Evolutionary conservation across 2,888 invertebrate species (phyloP), one percentile per base, ranked within the genome.

Genomic region (Galerucella nymphaeae): DNA sequence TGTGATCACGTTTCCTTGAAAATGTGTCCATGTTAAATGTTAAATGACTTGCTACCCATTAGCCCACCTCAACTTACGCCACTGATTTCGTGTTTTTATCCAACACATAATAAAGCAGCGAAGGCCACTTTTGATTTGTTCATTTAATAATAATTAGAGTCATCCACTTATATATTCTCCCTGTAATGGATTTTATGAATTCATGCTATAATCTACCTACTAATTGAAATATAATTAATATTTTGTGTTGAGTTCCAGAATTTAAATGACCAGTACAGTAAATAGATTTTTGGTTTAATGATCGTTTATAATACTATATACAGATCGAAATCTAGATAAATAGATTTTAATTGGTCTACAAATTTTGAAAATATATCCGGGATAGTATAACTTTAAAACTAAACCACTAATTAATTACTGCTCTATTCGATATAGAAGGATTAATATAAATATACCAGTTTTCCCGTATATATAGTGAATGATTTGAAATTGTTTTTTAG

Each of bases 161-260:
- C 71, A 69, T 75, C 68, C 67, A 71, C 70, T 71, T 16, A n/a
- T 48, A 68, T 66, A 76, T 74, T 55, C 62, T 61, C 16, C 62
- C 71, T 66, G 61, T 68, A 75, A 73, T 73, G 73, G 72, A 66
- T 70, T 73, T 71, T 74, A 71, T 75, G 62, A 73, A 70, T 71
- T 69, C 64, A 71, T 69, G 70, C 53, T 68, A 73, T 73, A 66
- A 70, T 71, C 73, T 69, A 64, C 70, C 62, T 57, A 55, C 69
- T 73, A 76, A 76, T 76, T 76, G 73, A 72, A 73, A 72, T 72
- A 73, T 76, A 76, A 76, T 76, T 76, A 75, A 76, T 75, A 75
- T 71, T 70, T 73, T 66, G 70, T 71, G 64, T 20, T 67, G 70
- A 72, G 71, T 75, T 76, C 67, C 66, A 69, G 61, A 68, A 66